Evolutionary conservation across 92 coral and sea anemone genomes (phyloP), one percentile per base, ranked within the genome.

Genomic region (Blastomussa wellsi): DNA sequence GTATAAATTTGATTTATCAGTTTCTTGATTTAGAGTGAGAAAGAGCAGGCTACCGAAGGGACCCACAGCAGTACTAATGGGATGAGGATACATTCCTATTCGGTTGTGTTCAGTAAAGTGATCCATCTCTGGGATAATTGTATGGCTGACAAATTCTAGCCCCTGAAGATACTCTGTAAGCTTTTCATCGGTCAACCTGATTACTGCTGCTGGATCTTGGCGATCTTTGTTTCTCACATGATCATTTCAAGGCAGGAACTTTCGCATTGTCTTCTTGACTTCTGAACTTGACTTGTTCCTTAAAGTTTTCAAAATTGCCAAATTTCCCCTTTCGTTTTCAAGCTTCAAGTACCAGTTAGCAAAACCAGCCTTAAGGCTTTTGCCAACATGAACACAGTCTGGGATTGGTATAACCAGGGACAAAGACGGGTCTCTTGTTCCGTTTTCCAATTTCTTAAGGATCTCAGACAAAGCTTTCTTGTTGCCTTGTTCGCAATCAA

Each of bases 401-500:
- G 92, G 92, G 10, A 89, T 33, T 9, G 82, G 77, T 19, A 62
- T 9, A 11, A 64, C 10, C 67, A 89, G 75, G 12, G 86, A 72
- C 64, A 89, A 76, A 53, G 33, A 32, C 44, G 92, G 86, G 73
- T 89, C 79, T 31, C 52, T 53, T 5, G 86, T 74, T 7, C 82
- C 84, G 8, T 86, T 74, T 31, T 51, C 29, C 35, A 76, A 24
- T 22, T 71, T 9, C 37, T 90, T 84, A 0, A 16, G 39, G 19
- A 90, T 86, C 1, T 60, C 76, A 7, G 37, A 2, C 83, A 89
- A 73, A 20, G 92, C 92, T 53, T 76, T 41, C 65, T 89, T 89
- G 73, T 89, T 89, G 1, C 92, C 89, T 80, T 89, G 89, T 48
- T 89, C 89, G 39, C 92, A 89, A 48, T 84, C 89, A 51, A 73